Conservation (phyloP, 1,140 invertebrate genomes). For the Proales similis region DNA sequence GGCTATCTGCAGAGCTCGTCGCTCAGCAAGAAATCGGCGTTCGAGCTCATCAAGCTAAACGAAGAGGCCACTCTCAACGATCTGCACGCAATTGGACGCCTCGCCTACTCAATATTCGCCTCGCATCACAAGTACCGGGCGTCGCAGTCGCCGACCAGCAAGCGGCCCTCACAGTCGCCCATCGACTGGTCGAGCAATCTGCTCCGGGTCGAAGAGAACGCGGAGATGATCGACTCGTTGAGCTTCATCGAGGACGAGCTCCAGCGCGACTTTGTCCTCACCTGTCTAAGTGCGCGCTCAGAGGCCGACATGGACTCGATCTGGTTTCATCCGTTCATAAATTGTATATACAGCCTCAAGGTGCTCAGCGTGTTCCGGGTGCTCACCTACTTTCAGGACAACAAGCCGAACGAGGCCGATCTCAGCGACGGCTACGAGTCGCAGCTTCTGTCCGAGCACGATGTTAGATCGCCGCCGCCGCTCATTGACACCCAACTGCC, state of each 20-base stretch:
- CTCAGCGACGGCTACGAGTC: no score
- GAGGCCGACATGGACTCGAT: not conserved
- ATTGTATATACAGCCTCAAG: conserved; percentile 14
- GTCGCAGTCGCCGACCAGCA: not conserved
- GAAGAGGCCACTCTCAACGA: conserved; percentile 4
- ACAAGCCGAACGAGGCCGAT: no score
- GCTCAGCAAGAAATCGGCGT: not conserved
- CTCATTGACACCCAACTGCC: no score
- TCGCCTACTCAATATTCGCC: conserved; percentile 15
- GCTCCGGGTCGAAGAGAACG: not conserved
- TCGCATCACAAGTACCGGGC: conserved; percentile 10
- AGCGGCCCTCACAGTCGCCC: not conserved
- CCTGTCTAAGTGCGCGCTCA: not conserved
- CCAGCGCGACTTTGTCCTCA: conserved; percentile 19
- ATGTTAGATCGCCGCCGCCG: no score
- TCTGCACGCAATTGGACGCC: conserved; percentile 8
- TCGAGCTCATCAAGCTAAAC: conserved; percentile 17
- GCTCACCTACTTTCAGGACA: conserved; percentile 11
- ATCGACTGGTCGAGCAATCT: not conserved
- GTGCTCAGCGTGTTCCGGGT: conserved; percentile 13
- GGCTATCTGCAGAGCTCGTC: not conserved
- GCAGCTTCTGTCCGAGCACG: no score
- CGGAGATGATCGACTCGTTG: conserved; percentile 1
- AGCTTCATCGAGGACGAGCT: not conserved
- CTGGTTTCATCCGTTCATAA: conserved; percentile 31